Percentiles rank a stretch among this genome's conserved stretches.
These are phyloP conservation scores for Hemibagrus guttatus DNA, from an alignment of 2,797 vertebrate species.

Conservation along the genomic window DNA sequence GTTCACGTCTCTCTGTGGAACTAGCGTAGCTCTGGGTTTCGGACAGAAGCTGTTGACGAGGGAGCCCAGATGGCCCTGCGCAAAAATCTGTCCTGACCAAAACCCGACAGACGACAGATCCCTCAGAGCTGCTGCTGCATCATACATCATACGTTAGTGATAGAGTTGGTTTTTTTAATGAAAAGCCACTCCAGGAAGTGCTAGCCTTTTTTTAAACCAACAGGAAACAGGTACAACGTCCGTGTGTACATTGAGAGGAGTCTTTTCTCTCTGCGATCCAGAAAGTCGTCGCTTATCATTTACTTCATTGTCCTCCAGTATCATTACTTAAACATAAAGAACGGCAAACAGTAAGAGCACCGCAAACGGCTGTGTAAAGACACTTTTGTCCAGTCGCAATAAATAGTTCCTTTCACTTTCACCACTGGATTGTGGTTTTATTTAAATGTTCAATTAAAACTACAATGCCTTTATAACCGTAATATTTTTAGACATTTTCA, in stretches of 20 bases:
- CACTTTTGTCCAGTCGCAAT: not conserved
- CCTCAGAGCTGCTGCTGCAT: slow-evolving; percentile 11
- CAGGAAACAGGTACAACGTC: not conserved
- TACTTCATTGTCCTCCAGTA: no score
- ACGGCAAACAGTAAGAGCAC: no score
- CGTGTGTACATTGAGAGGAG: not conserved
- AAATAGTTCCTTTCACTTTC: not conserved
- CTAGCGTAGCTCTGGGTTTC: slow-evolving; percentile 30
- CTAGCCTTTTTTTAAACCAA: not conserved
- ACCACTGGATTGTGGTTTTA: not conserved
- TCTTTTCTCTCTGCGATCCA: no score
- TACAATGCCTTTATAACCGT: not conserved
- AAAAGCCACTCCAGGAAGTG: not conserved
- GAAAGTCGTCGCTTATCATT: no score
- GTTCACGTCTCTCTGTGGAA: slow-evolving; percentile 1
- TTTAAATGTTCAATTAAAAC: not conserved
- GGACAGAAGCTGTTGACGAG: slow-evolving; percentile 19
- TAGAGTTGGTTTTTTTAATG: not conserved
- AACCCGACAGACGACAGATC: slow-evolving; percentile 37
- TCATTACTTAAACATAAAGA: no score
- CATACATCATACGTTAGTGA: slow-evolving; percentile 5
- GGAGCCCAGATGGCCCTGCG: slow-evolving; percentile 39
- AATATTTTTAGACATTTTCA: not conserved
- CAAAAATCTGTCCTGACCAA: slow-evolving; percentile 44
- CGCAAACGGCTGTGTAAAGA: not conserved